Conservation (phyloP, 2,113 vertebrate genomes). For the Menidia beryllina region DNA sequence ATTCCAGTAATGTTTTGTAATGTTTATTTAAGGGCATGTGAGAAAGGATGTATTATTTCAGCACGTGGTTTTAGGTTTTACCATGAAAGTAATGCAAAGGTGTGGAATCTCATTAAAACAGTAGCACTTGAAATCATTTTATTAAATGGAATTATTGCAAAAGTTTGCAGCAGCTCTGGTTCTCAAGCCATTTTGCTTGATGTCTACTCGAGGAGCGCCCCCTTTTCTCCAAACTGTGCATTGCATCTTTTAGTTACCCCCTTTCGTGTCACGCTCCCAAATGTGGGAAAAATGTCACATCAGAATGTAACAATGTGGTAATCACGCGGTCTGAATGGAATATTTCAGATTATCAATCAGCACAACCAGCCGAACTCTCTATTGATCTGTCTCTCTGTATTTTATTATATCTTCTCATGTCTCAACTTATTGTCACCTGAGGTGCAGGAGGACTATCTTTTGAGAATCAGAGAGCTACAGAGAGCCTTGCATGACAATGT, state of each 20-base stretch:
- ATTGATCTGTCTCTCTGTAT: conserved; percentile 1
- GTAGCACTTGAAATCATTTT: too few species aligned
- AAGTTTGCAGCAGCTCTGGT: conserved; percentile 30
- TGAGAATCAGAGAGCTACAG: conserved; percentile 49
- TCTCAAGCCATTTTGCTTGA: neutral
- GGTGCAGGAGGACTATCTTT: conserved; percentile 50
- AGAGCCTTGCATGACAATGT: conserved; percentile 60
- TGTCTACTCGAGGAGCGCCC: conserved; percentile 69
- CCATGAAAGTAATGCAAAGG: neutral
- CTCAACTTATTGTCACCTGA: conserved; percentile 57
- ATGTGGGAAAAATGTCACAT: conserved; percentile 8
- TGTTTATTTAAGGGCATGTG: neutral
- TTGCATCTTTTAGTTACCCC: conserved; percentile 19
- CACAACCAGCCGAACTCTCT: conserved; percentile 25
- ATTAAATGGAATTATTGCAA: conserved; percentile 18
- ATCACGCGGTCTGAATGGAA: conserved; percentile 28
- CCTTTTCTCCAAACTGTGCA: conserved; percentile 32
- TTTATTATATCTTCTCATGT: conserved; percentile 29
- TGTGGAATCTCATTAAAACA: neutral
- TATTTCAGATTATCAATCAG: conserved; percentile 42
- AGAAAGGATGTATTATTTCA: neutral
- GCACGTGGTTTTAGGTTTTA: neutral
- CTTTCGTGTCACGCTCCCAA: conserved; percentile 1
- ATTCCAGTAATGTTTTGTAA: neutral
- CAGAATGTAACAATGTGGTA: conserved; percentile 10